These are phyloP conservation scores for Drosophila phalerata DNA, from an alignment of 2,888 invertebrate genomes.

Conservation along the genomic window DNA sequence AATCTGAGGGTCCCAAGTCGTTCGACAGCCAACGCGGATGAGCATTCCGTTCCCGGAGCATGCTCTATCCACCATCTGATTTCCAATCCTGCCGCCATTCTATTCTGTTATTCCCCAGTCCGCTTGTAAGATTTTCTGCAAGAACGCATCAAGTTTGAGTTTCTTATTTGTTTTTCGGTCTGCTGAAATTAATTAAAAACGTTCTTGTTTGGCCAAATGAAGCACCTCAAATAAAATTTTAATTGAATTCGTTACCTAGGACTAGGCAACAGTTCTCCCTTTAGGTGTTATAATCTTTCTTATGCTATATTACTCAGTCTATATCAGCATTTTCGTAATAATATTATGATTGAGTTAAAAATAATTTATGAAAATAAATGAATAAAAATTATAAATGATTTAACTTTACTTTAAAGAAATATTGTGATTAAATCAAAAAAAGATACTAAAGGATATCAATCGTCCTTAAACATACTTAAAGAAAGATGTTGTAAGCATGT, in stretches of 20 bases:
- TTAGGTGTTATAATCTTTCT: slow-evolving; percentile 56
- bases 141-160: slow-evolving; percentile 57
- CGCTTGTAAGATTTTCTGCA: slow-evolving; percentile 67
- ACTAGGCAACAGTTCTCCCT: slow-evolving; percentile 5
- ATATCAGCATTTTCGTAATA: slow-evolving; percentile 14
- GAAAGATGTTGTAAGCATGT: no score
- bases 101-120: slow-evolving; percentile 1
- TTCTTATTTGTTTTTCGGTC: slow-evolving; percentile 81
- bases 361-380: no score
- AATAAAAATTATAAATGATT: slow-evolving; percentile 1
- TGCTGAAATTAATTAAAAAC: slow-evolving; percentile 84
- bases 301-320: slow-evolving; percentile 51
- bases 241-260: slow-evolving; percentile 67
- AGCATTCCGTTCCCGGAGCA: slow-evolving; percentile 37
- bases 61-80: slow-evolving; percentile 5
- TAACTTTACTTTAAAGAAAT: not conserved
- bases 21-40: slow-evolving; percentile 62
- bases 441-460: no score
- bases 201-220: slow-evolving; percentile 79
- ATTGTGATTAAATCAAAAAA: no score
- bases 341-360: slow-evolving; percentile 10
- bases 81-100: not conserved
- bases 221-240: slow-evolving; percentile 71
- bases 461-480: no score
- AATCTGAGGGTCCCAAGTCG: slow-evolving; percentile 29